These are phyloP conservation scores for Chaetodon trifascialis DNA, from an alignment of 2,113 vertebrate species.

Conservation along the genomic window DNA sequence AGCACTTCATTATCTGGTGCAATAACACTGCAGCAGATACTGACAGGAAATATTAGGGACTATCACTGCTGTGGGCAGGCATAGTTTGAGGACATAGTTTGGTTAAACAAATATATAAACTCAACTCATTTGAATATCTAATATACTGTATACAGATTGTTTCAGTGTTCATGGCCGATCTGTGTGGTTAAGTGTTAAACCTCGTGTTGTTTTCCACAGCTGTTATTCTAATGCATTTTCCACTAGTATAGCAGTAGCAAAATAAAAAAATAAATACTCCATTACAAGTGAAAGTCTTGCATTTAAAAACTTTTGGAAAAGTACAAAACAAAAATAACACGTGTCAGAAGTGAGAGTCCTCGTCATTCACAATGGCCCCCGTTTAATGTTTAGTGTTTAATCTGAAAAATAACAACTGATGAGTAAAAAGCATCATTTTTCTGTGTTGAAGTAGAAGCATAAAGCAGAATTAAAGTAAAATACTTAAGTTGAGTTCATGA, in stretches of 20 bases:
- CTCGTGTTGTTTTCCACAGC: no score
- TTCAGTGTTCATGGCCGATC: not conserved
- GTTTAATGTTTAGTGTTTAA: no score
- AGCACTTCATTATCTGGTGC: not conserved
- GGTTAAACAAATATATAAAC: not conserved
- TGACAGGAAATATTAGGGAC: not conserved
- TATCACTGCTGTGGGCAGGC: not conserved
- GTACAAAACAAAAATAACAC: not conserved
- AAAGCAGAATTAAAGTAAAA: no score
- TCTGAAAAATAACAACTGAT: not conserved
- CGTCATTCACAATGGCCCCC: not conserved
- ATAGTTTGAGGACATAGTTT: not conserved
- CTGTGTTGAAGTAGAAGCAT: not conserved
- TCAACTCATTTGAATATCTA: not conserved
- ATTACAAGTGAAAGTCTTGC: no score
- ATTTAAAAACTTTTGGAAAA: not conserved
- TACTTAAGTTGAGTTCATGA: no score
- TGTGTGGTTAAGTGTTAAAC: not conserved
- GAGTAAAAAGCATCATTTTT: not conserved
- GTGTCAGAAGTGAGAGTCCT: not conserved
- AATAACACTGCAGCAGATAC: not conserved
- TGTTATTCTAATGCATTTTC: not conserved
- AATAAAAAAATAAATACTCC: no score
- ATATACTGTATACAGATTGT: not conserved
- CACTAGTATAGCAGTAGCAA: not conserved